These are phyloP conservation scores for Pseudonaja textilis DNA, from an alignment of 2,113 vertebrate genomes.

Conservation along the genomic window DNA sequence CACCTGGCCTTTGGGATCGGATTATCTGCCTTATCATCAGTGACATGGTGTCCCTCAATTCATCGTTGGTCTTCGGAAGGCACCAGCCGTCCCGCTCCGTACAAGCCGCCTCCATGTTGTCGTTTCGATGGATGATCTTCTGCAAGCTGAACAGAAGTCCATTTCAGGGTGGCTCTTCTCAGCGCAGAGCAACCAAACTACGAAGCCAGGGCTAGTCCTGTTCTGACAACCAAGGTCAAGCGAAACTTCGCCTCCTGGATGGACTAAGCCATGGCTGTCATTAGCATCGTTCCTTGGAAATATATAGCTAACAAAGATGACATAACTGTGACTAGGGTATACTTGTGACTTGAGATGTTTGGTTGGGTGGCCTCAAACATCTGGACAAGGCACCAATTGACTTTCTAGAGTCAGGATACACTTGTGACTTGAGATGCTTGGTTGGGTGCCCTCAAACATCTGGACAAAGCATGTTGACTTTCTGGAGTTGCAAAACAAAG, in stretches of 20 bases:
- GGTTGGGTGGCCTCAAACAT: not conserved
- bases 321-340: not conserved
- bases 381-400: not conserved
- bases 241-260: not conserved
- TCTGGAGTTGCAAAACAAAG: not conserved
- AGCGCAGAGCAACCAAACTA: not conserved
- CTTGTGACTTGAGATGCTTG: not conserved
- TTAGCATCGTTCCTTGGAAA: not conserved
- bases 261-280: not conserved
- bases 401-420: not conserved
- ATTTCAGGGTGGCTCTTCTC: not conserved
- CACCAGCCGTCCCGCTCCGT: conserved; percentile 94
- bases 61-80: conserved; percentile 83
- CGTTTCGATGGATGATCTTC: conserved; percentile 79
- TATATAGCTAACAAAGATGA: not conserved
- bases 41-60: conserved; percentile 87
- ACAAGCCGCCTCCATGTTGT: conserved; percentile 74
- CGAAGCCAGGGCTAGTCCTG: not conserved
- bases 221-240: not conserved
- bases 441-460: not conserved
- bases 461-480: not conserved
- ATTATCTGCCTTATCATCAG: conserved; percentile 87
- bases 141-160: conserved; percentile 69
- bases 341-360: not conserved
- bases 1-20: conserved; percentile 78